Evolutionary conservation across 2,888 invertebrate genomes (phyloP), one percentile per base, ranked within the genome.

Genomic region (Choristoneura rosaceana): DNA sequence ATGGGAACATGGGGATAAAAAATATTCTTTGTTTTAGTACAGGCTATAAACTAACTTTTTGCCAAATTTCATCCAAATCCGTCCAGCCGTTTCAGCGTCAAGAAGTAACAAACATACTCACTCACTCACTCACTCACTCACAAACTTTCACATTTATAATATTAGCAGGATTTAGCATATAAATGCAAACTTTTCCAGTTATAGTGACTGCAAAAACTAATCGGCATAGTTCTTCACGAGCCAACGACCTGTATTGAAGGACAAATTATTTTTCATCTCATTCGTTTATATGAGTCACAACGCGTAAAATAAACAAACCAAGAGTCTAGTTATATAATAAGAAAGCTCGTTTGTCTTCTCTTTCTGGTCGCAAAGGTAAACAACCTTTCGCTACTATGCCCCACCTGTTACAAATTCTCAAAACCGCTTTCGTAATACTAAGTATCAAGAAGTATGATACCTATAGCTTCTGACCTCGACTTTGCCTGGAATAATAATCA

Each of bases 301-400:
- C 55, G 9, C 52, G 17, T 17, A 55, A 25, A 55, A 55, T 62
- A 55, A 52, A 58, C 45, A 43, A 55, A 58, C 43, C 45, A 45
- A 69, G 69, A 58, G 70, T 38, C 25, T 25, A 10, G 50, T 71
- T 71, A 55, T 38, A 25, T 38, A 71, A 71, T 38, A 71, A 55
- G 71, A 71, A 71, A 71, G 66, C 67, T 61, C 55, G 60, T 65
- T 65, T 70, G 65, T 65, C 60, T 34, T 45, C 41, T 66, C 12
- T 70, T 58, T 7, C 50, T 33, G 34, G n/a, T 12, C 50, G 47
- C 12, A 43, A 62, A 64, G 45, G 63, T 64, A 64, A 64, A 64
- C 25, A 64, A 64, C 61, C 59, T 59, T 34, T 14, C n/a, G 59
- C 38, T 61, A 10, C 15, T 14, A 17, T 14, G 25, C n/a, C 25